Base-by-base conservation (phyloP, 2,797 vertebrate species). In the Alosa sapidissima region DNA sequence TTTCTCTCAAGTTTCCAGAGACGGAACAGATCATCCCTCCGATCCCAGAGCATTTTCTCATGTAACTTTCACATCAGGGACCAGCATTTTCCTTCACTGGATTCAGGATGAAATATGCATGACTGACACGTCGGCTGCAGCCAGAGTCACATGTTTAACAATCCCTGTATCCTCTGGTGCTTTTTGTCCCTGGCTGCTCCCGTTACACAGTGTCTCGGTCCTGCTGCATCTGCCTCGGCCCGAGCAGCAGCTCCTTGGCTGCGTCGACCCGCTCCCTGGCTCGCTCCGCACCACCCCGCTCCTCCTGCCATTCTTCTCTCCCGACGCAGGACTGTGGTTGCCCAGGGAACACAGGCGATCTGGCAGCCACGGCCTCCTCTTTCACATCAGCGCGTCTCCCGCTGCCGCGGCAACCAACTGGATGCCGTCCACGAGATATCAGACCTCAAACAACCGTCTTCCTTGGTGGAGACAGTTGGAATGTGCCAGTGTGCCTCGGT, bases 361-460 rank as follows among this genome's bases (percentile, higher is more conserved):
- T 94, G 94, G 92, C 94, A 94, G 89, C 83, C 90, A 84, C 21
- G 33, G n/a, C 81, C 90, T 91, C 86, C 86, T 91, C 88, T 93
- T 93, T 92, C 90, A 91, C 91, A 91, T 89, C 88, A 90, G 9
- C 36, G 72, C 82, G n/a, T 82, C 84, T 85, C 81, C 55, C 45
- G 33, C 88, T 91, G 90, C 92, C 87, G 45, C 86, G 83, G 84
- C 88, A 92, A 91, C 88, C 87, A 89, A 89, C 89, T 91, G 91
- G 92, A 93, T 90, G 92, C 86, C 87, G 87, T 90, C 93, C 93
- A 93, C 90, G 88, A 90, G 92, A 93, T 92, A 91, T 93, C 92
- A 89, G 89, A 93, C 91, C 89, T 88, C 89, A 52, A 83, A 87
- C 89, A 91, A 89, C 90, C 91, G 90, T 75, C 83, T 88, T 88